Conservation (phyloP, 2,113 vertebrate genomes). For the Hymenochirus boettgeri region DNA sequence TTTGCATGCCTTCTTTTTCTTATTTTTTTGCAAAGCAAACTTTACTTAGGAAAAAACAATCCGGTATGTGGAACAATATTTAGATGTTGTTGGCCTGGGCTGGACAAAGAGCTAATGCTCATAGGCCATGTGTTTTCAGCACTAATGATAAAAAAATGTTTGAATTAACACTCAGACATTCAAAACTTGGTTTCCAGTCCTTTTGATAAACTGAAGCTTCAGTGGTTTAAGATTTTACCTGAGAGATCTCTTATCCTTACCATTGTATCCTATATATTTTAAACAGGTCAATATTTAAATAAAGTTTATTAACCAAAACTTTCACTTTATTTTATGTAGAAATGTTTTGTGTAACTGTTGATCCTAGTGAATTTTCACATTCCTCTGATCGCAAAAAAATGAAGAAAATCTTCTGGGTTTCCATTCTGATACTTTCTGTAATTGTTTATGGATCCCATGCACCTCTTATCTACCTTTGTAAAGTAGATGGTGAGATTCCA, state of each 20-base stretch:
- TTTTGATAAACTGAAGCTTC: no score
- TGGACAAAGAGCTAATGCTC: no score
- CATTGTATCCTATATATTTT: no score
- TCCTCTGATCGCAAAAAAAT: constrained; percentile 26
- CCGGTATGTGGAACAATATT: not conserved
- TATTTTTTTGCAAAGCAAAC: constrained; percentile 6
- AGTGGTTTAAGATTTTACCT: no score
- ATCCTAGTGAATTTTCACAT: constrained; percentile 24
- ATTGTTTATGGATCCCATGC: constrained; percentile 85
- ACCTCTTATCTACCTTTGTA: constrained; percentile 78
- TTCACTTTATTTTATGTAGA: not conserved
- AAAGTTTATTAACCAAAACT: not conserved
- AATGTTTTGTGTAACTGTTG: constrained; percentile 61
- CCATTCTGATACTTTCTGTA: constrained; percentile 74
- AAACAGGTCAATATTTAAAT: not conserved
- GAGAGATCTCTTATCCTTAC: no score
- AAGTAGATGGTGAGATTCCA: constrained; percentile 72
- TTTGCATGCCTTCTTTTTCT: constrained; percentile 29
- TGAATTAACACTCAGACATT: no score
- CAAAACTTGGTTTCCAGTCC: no score
- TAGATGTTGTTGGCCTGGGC: no score
- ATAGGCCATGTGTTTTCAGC: no score
- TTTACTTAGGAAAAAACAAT: constrained; percentile 9
- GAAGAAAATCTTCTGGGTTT: constrained; percentile 61
- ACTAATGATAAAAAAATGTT: no score